These are phyloP conservation scores for Axis porcinus DNA, from an alignment of 2,113 vertebrate species.

Conservation along the genomic window DNA sequence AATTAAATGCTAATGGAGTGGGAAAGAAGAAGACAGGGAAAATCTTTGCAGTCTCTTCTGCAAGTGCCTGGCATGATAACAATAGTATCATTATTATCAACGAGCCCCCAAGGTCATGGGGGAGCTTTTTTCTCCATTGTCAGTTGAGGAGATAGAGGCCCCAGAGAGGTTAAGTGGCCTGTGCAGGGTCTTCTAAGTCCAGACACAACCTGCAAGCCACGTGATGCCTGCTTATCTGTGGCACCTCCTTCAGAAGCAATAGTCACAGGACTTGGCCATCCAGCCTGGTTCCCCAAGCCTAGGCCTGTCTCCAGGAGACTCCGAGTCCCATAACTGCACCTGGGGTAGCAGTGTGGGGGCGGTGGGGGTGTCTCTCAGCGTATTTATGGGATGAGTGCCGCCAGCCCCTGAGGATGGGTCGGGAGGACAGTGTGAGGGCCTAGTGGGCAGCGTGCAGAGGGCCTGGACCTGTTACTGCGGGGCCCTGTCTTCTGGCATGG, in stretches of 20 bases:
- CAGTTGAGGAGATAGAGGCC: not conserved
- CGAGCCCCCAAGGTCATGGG: rapidly evolving
- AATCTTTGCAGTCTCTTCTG: not conserved
- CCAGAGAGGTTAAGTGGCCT: not conserved
- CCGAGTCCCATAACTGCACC: not conserved
- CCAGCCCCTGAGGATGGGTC: not conserved
- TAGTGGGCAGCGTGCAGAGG: rapidly evolving
- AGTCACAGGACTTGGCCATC: not conserved
- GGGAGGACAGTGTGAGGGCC: not conserved
- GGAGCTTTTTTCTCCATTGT: not conserved
- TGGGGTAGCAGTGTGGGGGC: rapidly evolving
- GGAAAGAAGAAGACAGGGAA: not conserved
- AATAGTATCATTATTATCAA: rapidly evolving
- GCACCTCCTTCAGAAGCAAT: not conserved
- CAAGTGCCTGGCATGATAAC: rapidly evolving
- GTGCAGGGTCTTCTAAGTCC: not conserved
- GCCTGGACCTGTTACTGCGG: not conserved
- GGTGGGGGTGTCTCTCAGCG: not conserved
- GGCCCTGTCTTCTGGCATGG: not conserved
- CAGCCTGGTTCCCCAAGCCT: not conserved
- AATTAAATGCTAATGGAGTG: not conserved
- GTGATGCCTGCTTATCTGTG: not conserved
- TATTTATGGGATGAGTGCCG: not conserved
- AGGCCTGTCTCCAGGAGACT: not conserved
- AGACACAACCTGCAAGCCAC: not conserved